These are phyloP conservation scores for Zosterops pallidus DNA, from an alignment of 2,113 vertebrate genomes.

Conservation along the genomic window DNA sequence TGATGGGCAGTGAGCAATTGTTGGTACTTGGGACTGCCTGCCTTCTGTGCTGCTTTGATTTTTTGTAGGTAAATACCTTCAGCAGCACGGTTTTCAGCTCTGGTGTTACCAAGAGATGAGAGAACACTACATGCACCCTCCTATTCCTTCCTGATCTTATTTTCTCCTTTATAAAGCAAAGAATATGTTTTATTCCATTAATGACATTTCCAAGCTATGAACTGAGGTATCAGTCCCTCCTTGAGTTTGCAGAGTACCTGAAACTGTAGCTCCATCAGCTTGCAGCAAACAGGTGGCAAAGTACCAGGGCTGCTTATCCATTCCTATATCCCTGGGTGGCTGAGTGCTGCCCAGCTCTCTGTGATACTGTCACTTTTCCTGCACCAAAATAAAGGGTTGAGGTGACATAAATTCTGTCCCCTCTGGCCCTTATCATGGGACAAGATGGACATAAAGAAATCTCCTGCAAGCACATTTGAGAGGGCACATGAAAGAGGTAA, in stretches of 20 bases:
- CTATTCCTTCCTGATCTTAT: background rate
- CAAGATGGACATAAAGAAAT: background rate
- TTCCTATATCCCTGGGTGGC: background rate
- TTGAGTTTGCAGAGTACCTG: background rate
- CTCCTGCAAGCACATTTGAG: background rate
- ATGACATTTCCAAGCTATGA: background rate
- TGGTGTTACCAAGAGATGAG: background rate
- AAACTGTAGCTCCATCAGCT: background rate
- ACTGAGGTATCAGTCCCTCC: background rate
- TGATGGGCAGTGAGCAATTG: background rate
- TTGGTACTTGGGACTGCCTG: background rate
- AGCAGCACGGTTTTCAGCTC: background rate
- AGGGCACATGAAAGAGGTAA: background rate
- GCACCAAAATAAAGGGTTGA: background rate
- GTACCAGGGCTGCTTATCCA: background rate
- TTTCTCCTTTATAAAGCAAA: background rate
- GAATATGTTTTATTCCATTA: background rate
- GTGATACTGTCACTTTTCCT: background rate
- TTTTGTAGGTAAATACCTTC: background rate
- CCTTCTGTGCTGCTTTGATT: background rate
- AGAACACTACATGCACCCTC: background rate
- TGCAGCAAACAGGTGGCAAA: background rate
- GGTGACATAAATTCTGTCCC: background rate
- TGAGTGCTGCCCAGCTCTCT: background rate
- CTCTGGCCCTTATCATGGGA: background rate